These are phyloP conservation scores for Distichodus sexfasciatus DNA, from an alignment of 2,797 vertebrate species.

Conservation along the genomic window DNA sequence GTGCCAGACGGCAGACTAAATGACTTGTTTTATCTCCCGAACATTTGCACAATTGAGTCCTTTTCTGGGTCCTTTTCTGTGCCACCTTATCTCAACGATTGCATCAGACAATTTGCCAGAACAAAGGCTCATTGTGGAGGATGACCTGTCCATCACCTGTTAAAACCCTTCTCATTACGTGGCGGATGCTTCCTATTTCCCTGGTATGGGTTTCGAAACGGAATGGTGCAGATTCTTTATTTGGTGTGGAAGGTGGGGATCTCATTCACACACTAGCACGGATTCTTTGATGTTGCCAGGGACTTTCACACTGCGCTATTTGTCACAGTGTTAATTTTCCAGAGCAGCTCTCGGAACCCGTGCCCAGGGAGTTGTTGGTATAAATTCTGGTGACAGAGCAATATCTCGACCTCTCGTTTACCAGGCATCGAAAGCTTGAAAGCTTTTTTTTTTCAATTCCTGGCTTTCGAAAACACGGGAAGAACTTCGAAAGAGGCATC, in stretches of 20 bases:
- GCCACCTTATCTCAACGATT: conserved; percentile 41
- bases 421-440: not conserved
- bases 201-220: not conserved
- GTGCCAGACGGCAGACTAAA: conserved; percentile 5
- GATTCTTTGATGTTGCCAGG: conserved; percentile 26
- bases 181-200: conserved; percentile 47
- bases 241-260: conserved; percentile 43
- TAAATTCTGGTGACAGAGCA: conserved; percentile 22
- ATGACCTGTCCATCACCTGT: conserved; percentile 61
- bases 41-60: not conserved
- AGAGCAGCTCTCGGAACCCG: not conserved
- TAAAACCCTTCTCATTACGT: conserved; percentile 41
- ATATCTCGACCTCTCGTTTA: conserved; percentile 12
- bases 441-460: conserved; percentile 18
- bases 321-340: conserved; percentile 48
- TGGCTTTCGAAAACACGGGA: not conserved
- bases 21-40: conserved; percentile 30
- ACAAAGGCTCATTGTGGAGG: conserved; percentile 40
- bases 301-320: conserved; percentile 27
- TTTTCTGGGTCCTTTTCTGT: conserved; percentile 56
- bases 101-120: conserved; percentile 47
- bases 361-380: conserved; percentile 36
- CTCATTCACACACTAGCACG: conserved; percentile 17
- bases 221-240: conserved; percentile 13
- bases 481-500: conserved; percentile 21